phyloP scores from a whole-genome alignment of 2,797 vertebrate genomes.

The Propithecus perrieri region DNA sequence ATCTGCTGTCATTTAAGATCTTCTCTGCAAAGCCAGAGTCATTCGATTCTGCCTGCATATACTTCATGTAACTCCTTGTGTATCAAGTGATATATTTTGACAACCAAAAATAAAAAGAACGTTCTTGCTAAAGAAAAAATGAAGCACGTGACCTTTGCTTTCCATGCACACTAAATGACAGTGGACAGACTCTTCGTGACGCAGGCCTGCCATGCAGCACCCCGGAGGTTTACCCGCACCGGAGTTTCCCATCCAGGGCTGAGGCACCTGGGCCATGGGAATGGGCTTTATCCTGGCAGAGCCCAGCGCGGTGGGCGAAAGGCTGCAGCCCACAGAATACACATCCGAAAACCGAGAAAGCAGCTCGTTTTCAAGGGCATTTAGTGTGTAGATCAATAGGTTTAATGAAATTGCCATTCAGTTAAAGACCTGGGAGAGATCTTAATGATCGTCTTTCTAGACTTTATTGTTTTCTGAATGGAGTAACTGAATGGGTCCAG shows the following conservation, averaged over 20 bases:
- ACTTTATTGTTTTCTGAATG: background rate
- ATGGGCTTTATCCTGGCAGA: background rate
- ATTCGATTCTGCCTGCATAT: background rate
- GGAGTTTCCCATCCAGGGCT: background rate
- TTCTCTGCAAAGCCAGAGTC: background rate
- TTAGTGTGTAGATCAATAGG: background rate
- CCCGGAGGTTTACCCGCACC: background rate
- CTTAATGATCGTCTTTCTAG: background rate
- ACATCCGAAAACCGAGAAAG: background rate
- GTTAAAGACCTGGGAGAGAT: background rate
- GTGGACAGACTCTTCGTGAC: background rate
- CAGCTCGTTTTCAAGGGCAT: background rate
- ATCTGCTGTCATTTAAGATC: background rate
- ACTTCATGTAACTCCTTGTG: background rate
- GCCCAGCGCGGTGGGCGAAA: background rate
- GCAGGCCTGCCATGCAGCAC: no score
- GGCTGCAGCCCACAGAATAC: background rate
- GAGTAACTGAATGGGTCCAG: background rate
- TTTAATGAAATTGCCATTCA: background rate
- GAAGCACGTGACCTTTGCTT: background rate
- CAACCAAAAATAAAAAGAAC: background rate
- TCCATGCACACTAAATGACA: background rate
- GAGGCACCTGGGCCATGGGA: background rate
- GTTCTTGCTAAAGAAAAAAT: background rate
- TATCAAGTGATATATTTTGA: background rate